Percentiles rank a stretch among this genome's conserved stretches.
phyloP scores from a whole-genome alignment of 2,797 vertebrate genomes.

The Choloepus didactylus region DNA sequence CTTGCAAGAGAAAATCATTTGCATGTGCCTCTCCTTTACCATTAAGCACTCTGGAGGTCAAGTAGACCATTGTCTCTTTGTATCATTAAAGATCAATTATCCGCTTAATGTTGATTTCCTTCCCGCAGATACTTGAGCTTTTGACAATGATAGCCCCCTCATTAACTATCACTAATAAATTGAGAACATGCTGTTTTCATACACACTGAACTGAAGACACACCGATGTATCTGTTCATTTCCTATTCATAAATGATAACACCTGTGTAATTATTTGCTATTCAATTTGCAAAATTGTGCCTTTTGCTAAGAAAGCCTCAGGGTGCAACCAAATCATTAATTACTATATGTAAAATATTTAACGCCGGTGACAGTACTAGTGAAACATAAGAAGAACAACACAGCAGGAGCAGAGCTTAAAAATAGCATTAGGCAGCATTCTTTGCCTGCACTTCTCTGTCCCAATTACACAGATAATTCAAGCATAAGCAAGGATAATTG shows the following conservation, averaged over 20 bases:
- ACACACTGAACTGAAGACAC: slow-evolving; percentile 25
- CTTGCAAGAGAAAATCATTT: slow-evolving; percentile 2
- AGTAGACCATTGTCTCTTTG: not conserved
- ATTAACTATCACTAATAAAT: slow-evolving; percentile 38
- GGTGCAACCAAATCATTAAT: slow-evolving; percentile 79
- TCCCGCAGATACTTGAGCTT: slow-evolving; percentile 35
- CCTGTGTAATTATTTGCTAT: slow-evolving; percentile 74
- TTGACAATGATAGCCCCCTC: slow-evolving; percentile 51
- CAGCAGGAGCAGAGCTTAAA: slow-evolving; percentile 71
- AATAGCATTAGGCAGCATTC: slow-evolving; percentile 64
- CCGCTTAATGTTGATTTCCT: slow-evolving; percentile 69
- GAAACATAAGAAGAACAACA: slow-evolving; percentile 61
- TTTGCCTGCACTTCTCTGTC: slow-evolving; percentile 50
- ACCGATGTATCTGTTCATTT: not conserved
- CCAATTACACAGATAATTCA: slow-evolving; percentile 75
- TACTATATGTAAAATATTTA: slow-evolving; percentile 80
- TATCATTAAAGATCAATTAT: slow-evolving; percentile 67
- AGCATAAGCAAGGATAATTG: slow-evolving; percentile 62
- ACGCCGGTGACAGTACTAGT: slow-evolving; percentile 51
- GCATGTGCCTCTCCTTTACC: slow-evolving; percentile 7
- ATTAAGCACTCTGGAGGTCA: slow-evolving; percentile 40
- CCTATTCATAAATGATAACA: slow-evolving; percentile 50
- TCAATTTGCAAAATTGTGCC: slow-evolving; percentile 76
- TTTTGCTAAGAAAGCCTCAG: slow-evolving; percentile 71
- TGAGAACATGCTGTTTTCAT: slow-evolving; percentile 68